Base-by-base conservation (phyloP, 1,140 invertebrate species). In the Drosophila repletoides region DNA sequence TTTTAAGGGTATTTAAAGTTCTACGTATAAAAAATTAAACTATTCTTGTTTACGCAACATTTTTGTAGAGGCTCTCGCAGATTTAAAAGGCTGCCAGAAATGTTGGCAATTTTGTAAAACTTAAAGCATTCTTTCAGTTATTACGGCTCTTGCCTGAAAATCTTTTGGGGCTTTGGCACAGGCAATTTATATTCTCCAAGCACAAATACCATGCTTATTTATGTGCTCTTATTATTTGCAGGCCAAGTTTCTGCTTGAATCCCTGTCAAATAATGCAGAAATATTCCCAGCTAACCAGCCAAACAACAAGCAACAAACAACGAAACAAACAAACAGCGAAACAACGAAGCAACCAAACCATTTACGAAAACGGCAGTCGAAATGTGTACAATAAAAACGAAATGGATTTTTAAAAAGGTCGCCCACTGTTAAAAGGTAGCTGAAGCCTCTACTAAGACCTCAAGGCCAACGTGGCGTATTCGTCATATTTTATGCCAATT, bases 251-350 rank as follows among this genome's bases (percentile, higher is more conserved):
- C 63, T 72, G 74, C 61, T 77, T 53, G 74, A 64, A 70, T 75
- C 63, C 74, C 71, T 70, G 68, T 64, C 60, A 80, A 80, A 80
- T 80, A 80, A 80, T 80, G 76, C 76, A 75, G 71, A 80, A 80
- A 80, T 80, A 80, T 80, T 58, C 53, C 31, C 31, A 49, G 40
- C 40, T 31, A 69, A 65, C 34, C 59, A 48, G 52, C 40, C 29
- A 58, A 34, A 10, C 19, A 38, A n/a, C 34, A 55, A 24, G 28
- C 14, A 21, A 40, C n/a, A 5, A n/a, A n/a, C 1, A 31, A 43
- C 29, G 12, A 55, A 34, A 28, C 29, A 2, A 64, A 26, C 5
- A 26, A 38, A 75, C 12, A 33, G 28, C 12, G 14, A 36, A 12
- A 9, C 2, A 28, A 40, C 31, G 52, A 36, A 45, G 34, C n/a